Conservation (phyloP, 2,888 invertebrate genomes). For the Meganola albula region DNA sequence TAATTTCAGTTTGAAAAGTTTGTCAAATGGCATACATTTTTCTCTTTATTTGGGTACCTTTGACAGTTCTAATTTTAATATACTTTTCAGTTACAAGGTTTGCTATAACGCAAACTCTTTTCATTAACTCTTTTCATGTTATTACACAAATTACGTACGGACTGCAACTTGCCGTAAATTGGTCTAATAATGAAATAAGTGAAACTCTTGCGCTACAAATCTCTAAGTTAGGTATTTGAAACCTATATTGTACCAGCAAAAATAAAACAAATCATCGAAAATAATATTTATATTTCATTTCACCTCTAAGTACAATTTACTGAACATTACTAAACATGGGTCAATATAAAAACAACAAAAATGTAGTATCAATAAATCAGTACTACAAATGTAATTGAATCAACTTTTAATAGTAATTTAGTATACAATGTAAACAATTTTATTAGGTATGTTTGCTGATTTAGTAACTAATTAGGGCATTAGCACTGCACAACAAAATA, state of each 20-base stretch:
- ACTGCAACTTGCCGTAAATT: not conserved
- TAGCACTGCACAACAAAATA: no score
- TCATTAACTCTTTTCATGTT: constrained; percentile 1
- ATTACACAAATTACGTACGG: not conserved
- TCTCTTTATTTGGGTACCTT: constrained; percentile 41
- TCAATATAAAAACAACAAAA: constrained; percentile 59
- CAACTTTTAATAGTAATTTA: no score
- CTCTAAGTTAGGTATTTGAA: no score
- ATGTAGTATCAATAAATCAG: constrained; percentile 22
- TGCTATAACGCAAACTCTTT: no score
- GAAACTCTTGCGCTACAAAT: no score
- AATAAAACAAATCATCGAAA: constrained; percentile 47
- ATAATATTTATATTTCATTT: constrained; percentile 66
- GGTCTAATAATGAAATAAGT: no score
- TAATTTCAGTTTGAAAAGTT: constrained; percentile 69
- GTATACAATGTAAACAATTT: no score
- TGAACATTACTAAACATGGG: constrained; percentile 45
- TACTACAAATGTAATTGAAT: constrained; percentile 21
- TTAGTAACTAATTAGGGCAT: no score
- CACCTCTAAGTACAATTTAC: constrained; percentile 61
- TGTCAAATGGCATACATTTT: constrained; percentile 68
- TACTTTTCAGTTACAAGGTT: constrained; percentile 23
- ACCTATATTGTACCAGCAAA: no score
- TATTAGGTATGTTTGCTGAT: no score
- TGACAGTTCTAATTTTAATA: constrained; percentile 63